Percentiles rank a stretch among this genome's conserved stretches.
These are phyloP conservation scores for Hymenopus coronatus DNA, from an alignment of 2,888 invertebrate genomes.

Conservation along the genomic window DNA sequence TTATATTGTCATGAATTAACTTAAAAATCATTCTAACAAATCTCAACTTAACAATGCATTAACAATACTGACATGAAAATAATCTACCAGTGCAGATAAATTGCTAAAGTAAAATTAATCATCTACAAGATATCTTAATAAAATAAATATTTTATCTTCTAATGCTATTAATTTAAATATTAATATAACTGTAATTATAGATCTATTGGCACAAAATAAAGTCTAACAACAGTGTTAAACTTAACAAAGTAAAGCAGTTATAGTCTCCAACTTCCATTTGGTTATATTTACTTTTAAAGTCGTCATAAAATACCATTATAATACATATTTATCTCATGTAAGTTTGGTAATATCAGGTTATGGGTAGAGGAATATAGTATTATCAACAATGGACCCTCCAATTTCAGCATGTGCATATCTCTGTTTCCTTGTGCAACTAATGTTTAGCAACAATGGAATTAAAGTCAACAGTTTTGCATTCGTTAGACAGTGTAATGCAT, in stretches of 20 bases:
- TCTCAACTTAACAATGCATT: no score
- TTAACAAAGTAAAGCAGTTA: not conserved
- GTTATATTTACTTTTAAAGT: no score
- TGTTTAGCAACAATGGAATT: not conserved
- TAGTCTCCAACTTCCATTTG: not conserved
- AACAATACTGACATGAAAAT: no score
- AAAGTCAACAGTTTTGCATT: not conserved
- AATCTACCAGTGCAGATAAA: no score
- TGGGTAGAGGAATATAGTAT: not conserved
- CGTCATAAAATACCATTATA: not conserved
- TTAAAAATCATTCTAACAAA: no score
- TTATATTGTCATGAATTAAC: not conserved
- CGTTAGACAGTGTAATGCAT: not conserved
- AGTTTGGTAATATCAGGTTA: not conserved
- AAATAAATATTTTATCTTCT: not conserved
- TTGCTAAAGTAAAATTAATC: no score
- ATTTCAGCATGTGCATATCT: not conserved
- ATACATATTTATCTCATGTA: not conserved
- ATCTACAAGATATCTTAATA: not conserved
- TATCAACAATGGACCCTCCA: not conserved
- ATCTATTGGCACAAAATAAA: not conserved
- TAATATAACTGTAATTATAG: not conserved
- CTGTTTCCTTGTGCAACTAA: not conserved
- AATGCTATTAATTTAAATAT: not conserved
- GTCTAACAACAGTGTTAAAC: not conserved